Evolutionary conservation across 2,797 vertebrate species (phyloP).

Genomic region (Periparus ater): DNA sequence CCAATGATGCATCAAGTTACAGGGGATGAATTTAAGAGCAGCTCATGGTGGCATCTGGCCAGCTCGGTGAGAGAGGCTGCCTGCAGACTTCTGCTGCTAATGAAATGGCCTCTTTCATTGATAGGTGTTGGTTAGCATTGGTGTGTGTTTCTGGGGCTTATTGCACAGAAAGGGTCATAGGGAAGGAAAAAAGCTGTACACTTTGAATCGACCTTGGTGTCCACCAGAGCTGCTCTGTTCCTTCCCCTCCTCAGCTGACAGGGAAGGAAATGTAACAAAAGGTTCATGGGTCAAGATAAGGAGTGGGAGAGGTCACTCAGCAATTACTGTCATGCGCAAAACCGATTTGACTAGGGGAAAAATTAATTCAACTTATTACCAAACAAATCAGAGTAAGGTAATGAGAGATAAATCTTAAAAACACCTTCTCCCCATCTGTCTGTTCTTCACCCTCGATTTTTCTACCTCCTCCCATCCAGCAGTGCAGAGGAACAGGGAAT

Average conservation of each 20-base stretch:
- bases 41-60: background rate
- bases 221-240: background rate
- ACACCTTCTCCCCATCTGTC: background rate
- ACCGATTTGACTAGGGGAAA: fast-evolving
- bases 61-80: background rate
- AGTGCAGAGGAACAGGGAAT: fast-evolving
- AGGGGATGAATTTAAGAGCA: background rate
- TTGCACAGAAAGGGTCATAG: background rate
- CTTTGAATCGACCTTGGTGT: background rate
- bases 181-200: background rate
- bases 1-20: background rate
- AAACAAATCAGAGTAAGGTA: background rate
- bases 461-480: background rate
- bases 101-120: background rate
- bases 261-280: background rate
- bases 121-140: background rate
- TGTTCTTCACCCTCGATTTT: background rate
- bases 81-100: background rate
- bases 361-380: background rate
- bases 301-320: background rate
- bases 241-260: background rate
- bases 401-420: background rate
- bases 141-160: background rate
- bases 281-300: fast-evolving
- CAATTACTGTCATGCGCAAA: background rate